These are phyloP conservation scores for Sigmodon hispidus DNA, from an alignment of 2,113 vertebrate species.

Conservation along the genomic window DNA sequence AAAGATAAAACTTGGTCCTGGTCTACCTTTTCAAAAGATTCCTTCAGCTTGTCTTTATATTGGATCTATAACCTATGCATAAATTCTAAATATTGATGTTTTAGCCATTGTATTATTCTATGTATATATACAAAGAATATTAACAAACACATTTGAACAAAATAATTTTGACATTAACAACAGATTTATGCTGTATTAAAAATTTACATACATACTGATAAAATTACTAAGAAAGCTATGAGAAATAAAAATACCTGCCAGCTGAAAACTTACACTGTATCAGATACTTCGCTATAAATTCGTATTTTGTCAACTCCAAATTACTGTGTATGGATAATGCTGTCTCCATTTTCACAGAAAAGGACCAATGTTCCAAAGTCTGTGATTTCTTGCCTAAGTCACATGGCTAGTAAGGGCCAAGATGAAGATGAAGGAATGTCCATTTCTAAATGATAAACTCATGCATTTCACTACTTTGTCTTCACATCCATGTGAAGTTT, in stretches of 20 bases:
- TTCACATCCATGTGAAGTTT: neutral
- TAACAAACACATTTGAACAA: neutral
- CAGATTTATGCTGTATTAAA: neutral
- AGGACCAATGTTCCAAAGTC: neutral
- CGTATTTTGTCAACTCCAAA: neutral
- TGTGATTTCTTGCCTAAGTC: neutral
- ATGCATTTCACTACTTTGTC: neutral
- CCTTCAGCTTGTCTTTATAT: neutral
- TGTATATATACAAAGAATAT: neutral
- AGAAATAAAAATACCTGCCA: neutral
- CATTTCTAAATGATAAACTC: neutral
- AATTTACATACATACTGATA: neutral
- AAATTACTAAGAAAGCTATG: neutral
- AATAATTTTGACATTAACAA: neutral
- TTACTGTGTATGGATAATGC: neutral
- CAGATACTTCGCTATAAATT: neutral
- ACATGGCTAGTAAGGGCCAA: neutral
- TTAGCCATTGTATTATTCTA: neutral
- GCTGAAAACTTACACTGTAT: neutral
- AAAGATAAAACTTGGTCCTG: neutral
- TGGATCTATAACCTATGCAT: neutral
- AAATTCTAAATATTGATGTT: neutral
- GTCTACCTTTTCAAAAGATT: neutral
- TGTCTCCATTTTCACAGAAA: conserved; percentile 1
- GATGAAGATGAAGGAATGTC: neutral